phyloP scores from a whole-genome alignment of 2,797 vertebrate species.

The Chaetodon trifasciatus region DNA sequence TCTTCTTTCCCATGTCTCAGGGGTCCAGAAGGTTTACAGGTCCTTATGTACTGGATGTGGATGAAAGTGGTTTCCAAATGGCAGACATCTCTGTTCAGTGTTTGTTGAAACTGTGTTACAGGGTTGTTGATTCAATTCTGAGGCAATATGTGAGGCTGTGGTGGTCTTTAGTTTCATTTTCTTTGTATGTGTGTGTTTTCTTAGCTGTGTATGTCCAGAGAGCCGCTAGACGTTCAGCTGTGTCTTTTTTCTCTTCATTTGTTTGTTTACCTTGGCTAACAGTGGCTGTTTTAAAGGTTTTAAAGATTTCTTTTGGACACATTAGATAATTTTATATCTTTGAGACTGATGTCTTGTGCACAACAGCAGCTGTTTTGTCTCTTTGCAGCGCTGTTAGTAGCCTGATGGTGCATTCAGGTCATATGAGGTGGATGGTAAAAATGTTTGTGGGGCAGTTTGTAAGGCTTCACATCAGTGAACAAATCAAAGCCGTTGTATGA shows the following conservation, averaged over 20 bases:
- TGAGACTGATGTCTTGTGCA: neutral
- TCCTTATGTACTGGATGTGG: conserved; percentile 10
- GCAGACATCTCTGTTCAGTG: conserved; percentile 19
- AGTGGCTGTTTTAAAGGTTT: neutral
- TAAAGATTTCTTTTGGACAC: neutral
- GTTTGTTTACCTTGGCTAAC: neutral
- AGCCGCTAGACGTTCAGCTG: neutral
- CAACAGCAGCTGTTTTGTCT: neutral
- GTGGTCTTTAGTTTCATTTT: conserved; percentile 29
- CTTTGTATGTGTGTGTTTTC: conserved; percentile 9
- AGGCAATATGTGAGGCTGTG: conserved; percentile 35
- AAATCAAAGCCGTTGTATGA: neutral
- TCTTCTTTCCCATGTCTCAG: neutral
- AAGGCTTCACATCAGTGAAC: neutral
- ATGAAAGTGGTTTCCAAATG: conserved; percentile 40
- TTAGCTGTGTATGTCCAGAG: neutral
- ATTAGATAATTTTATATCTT: neutral
- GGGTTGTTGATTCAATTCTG: conserved; percentile 61
- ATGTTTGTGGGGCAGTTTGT: neutral
- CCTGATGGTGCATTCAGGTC: neutral
- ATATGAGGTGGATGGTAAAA: neutral
- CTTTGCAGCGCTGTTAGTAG: neutral
- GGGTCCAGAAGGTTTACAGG: conserved; percentile 17
- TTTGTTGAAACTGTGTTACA: conserved; percentile 51
- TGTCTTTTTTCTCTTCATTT: neutral